phyloP scores from a whole-genome alignment of 2,797 vertebrate species.

The Anguilla anguilla region DNA sequence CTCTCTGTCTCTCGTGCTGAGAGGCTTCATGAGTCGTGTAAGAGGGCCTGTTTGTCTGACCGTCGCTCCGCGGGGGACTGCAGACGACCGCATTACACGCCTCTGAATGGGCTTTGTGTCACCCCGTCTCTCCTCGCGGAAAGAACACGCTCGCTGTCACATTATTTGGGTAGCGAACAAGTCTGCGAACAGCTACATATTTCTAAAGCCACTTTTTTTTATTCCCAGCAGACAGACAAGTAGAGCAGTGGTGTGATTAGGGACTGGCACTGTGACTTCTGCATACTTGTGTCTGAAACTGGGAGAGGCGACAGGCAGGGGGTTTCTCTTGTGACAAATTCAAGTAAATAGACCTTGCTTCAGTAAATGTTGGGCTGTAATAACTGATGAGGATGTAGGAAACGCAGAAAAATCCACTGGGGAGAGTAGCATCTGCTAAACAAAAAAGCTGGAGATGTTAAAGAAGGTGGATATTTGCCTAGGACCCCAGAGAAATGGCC shows the following conservation, averaged over 20 bases:
- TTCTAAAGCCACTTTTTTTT: neutral
- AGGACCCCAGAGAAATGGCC: neutral
- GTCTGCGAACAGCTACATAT: slow-evolving; percentile 6
- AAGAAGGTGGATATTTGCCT: neutral
- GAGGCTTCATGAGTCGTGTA: slow-evolving; percentile 17
- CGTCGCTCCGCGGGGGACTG: neutral
- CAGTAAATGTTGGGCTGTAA: neutral
- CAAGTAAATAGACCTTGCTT: neutral
- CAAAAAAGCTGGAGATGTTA: neutral
- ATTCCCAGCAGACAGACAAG: neutral
- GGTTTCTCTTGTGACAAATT: neutral
- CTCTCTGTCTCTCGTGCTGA: neutral
- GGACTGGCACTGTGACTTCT: neutral
- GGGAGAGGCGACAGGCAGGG: neutral
- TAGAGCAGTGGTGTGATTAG: neutral
- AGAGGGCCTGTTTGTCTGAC: slow-evolving; percentile 27
- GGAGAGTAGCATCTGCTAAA: neutral
- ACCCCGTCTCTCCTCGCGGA: neutral
- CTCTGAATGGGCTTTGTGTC: slow-evolving; percentile 25
- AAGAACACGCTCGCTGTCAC: slow-evolving; percentile 19
- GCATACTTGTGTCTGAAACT: neutral
- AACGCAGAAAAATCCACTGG: neutral
- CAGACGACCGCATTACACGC: slow-evolving; percentile 24
- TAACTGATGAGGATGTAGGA: neutral
- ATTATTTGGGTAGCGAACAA: slow-evolving; percentile 16